Evolutionary conservation across 1,140 invertebrate species (phyloP).

Genomic region (Drosophila kohkoa): DNA sequence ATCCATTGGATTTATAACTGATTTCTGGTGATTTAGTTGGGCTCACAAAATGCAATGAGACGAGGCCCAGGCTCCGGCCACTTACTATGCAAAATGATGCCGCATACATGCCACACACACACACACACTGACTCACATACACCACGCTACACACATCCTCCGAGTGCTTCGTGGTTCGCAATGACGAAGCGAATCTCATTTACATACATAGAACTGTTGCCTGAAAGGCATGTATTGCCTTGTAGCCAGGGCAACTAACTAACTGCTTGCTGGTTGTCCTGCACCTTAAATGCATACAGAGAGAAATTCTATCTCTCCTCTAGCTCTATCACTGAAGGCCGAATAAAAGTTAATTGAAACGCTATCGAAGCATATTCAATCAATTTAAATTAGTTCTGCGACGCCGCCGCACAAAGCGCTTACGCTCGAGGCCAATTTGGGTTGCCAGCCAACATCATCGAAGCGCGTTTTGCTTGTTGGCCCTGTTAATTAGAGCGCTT

Average conservation of each 20-base stretch:
- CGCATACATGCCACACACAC: slow-evolving; percentile 45
- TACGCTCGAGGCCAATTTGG: slow-evolving; percentile 38
- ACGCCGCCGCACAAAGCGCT: slow-evolving; percentile 53
- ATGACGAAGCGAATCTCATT: slow-evolving; percentile 70
- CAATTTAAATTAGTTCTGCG: slow-evolving; percentile 82
- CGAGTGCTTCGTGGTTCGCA: slow-evolving; percentile 6
- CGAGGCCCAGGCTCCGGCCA: slow-evolving; percentile 39
- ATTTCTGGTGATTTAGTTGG: slow-evolving; percentile 82
- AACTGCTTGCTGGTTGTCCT: neutral
- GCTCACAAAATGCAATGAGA: slow-evolving; percentile 69
- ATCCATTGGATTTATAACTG: slow-evolving; percentile 78
- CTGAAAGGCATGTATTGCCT: neutral
- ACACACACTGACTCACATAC: too few relatives aligned
- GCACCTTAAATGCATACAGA: slow-evolving; percentile 58
- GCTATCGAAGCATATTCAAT: slow-evolving; percentile 82
- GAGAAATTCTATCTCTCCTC: neutral
- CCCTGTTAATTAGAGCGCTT: slow-evolving; percentile 69
- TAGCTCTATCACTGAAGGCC: slow-evolving; percentile 61
- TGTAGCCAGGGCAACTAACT: slow-evolving; percentile 9
- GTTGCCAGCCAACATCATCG: slow-evolving; percentile 1
- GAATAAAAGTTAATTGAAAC: slow-evolving; percentile 78
- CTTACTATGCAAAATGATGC: slow-evolving; percentile 76
- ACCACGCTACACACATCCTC: neutral
- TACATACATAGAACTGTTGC: slow-evolving; percentile 30
- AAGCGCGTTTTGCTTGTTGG: slow-evolving; percentile 35